phyloP scores from a whole-genome alignment of 2,113 vertebrate genomes.

The Aviceda subcristata region DNA sequence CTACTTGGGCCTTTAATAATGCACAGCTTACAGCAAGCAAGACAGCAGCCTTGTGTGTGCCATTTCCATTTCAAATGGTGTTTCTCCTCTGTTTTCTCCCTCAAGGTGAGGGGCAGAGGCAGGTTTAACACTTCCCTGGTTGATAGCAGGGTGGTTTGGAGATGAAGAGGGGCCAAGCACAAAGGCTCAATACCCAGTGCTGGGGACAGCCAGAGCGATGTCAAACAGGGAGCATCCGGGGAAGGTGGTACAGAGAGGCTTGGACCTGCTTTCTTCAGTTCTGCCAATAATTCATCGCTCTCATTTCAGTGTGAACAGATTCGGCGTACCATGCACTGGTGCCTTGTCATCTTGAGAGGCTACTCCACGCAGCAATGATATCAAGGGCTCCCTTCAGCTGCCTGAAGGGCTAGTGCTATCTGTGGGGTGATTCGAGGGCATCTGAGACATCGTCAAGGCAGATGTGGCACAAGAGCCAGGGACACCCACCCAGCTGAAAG shows the following conservation, averaged over 20 bases:
- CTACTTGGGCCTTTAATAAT: background rate
- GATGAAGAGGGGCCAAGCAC: background rate
- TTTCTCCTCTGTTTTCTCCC: background rate
- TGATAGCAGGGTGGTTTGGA: background rate
- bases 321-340: fast-evolving
- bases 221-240: background rate
- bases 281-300: background rate
- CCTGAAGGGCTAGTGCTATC: background rate
- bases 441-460: background rate
- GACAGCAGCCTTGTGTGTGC: background rate
- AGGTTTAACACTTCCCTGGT: background rate
- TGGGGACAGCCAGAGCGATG: background rate
- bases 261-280: background rate
- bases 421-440: background rate
- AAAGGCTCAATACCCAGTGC: background rate
- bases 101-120: background rate
- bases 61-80: background rate
- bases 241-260: background rate
- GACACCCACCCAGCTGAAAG: background rate
- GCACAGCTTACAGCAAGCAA: background rate
- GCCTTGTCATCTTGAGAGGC: background rate
- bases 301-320: fast-evolving
- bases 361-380: fast-evolving
- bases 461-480: background rate
- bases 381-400: background rate